Evolutionary conservation across 2,888 invertebrate species (phyloP), one percentile per base, ranked within the genome.

Genomic region (Campaea margaritaria): DNA sequence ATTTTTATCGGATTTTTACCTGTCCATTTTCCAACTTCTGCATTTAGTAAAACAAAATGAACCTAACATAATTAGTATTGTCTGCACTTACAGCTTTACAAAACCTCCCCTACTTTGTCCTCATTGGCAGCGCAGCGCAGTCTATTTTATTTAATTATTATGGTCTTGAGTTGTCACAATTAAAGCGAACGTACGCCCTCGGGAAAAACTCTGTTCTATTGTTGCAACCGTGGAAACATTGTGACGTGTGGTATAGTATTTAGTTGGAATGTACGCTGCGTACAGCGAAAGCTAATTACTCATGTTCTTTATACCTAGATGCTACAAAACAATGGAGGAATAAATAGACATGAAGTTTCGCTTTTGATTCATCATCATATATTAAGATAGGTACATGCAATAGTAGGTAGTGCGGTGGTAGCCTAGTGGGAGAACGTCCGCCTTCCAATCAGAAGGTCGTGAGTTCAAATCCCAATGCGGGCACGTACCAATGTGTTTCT

Each of bases 131-230:
- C 55, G 67, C 62, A 57, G 57, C 49, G 59, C 36, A 55, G 39
- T 59, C 16, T 43, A 55, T 67, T 64, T 58, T 59, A 65, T 64
- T 67, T 64, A 58, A 63, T 65, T 65, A 66, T 61, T 59, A 67
- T 58, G 59, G 63, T 61, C 63, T 62, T 58, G 64, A 65, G 56
- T 62, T 64, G 67, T 64, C 62, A 62, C 68, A 65, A 64, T 65
- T 63, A 65, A 57, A 39, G 58, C 16, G 54, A 58, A 60, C 57
- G 58, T 62, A 64, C 66, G 58, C 65, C 64, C 58, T 10, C 10
- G 67, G 69, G 67, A 67, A 63, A 55, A 53, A 57, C 62, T 62
- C 49, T 15, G 21, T 15, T 28, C 27, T 44, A 64, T 63, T 64
- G 65, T 68, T 68, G 68, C 61, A 54, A 62, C 56, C 57, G 54